Evolutionary conservation across 2,113 vertebrate genomes (phyloP).

Genomic region (Scophthalmus maximus): DNA sequence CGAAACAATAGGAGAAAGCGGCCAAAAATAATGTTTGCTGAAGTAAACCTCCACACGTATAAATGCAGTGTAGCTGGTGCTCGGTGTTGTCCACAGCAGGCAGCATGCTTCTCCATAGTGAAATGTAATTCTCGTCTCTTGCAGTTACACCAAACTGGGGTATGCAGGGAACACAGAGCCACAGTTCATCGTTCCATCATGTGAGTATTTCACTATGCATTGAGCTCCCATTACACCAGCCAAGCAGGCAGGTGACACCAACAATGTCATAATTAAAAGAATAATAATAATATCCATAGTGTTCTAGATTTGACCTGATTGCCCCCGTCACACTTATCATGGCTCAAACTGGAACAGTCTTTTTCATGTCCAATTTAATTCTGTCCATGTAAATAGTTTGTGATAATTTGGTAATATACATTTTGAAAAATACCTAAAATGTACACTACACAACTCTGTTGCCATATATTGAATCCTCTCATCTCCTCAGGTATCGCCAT

Average conservation of each 20-base stretch:
- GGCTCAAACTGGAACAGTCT: not conserved
- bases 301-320: not conserved
- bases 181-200: conserved; percentile 99
- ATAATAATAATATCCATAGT: not conserved
- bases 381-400: not conserved
- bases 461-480: not conserved
- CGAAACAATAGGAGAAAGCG: conserved; percentile 3
- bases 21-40: conserved; percentile 25
- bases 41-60: not conserved
- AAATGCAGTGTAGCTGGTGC: not conserved
- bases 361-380: not conserved
- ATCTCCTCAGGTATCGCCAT: conserved; percentile 92
- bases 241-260: not conserved
- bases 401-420: not conserved
- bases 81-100: not conserved
- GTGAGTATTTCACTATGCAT: conserved; percentile 84
- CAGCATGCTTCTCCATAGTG: not conserved
- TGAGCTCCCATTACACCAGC: not conserved
- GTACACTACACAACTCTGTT: not conserved
- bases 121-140: conserved; percentile 71
- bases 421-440: not conserved
- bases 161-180: conserved; percentile 99
- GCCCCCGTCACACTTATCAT: not conserved
- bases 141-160: conserved; percentile 96
- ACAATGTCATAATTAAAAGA: not conserved